Base-by-base conservation (phyloP, 2,888 invertebrate species). In the Drosophila neoperkinsi region DNA sequence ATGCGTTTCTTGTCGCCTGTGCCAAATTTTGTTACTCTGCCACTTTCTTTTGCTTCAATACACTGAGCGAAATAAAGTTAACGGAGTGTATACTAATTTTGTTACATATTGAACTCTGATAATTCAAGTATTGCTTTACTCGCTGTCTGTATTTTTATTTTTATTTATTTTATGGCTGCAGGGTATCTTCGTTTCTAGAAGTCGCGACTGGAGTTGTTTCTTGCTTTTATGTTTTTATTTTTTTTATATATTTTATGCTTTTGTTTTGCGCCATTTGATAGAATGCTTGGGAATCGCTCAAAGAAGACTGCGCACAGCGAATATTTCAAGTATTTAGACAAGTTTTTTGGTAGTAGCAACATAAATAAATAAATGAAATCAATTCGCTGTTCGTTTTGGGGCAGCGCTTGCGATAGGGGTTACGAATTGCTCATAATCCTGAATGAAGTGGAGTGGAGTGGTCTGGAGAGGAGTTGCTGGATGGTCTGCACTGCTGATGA, bases 1-100 rank as follows among this genome's bases (percentile, higher is more conserved):
- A 82, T 87, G 78, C 68, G 71, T 84, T 87, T 81, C 73, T 87
- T 84, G 83, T 87, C 83, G 83, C 83, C 83, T 87, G 83, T 71
- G 75, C 57, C 31, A 64, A 64, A 73, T 51, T 64, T 76, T 73
- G 43, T 58, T 64, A 63, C 63, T 73, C 60, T 38, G 53, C 31
- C 65, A 62, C 36, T 57, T 56, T 60, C 52, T 43, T 46, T 31
- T n/a, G 51, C 13, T 30, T 25, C 31, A 9, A 56, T 56, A 68
- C 67, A 50, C 67, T 68, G 50, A 18, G 21, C 28, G n/a, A 51
- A 21, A 18, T 30, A 25, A 13, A 21, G 28, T 4, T 5, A 34
- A 41, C 4, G 13, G 7, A 18, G 34, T 55, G 36, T 13, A 4
- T 31, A 28, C 28, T 3, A 4, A 3, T 4, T 18, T 10, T 28